These are phyloP conservation scores for Portevinia maculata DNA, from an alignment of 2,888 invertebrate genomes.

Conservation along the genomic window DNA sequence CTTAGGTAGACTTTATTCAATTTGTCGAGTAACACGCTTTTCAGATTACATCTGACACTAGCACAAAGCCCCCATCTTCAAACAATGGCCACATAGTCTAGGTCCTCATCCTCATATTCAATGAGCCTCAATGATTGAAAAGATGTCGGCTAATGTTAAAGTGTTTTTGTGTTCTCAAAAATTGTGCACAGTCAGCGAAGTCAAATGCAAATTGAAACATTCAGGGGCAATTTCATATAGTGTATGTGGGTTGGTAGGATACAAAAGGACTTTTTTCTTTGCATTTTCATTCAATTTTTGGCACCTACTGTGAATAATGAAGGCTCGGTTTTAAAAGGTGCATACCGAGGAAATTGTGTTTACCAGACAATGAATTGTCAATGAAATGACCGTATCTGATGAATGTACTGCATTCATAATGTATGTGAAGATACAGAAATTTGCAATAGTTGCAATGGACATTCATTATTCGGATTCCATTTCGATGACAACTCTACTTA, in stretches of 20 bases:
- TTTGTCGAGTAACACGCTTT: slow-evolving; percentile 82
- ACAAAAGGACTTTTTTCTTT: slow-evolving; percentile 53
- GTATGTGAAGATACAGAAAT: background rate
- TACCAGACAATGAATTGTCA: slow-evolving; percentile 78
- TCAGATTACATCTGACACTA: slow-evolving; percentile 79
- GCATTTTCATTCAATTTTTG: slow-evolving; percentile 71
- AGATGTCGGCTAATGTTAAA: slow-evolving; percentile 56
- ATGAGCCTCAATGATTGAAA: slow-evolving; percentile 41
- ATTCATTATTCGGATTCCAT: slow-evolving; percentile 35
- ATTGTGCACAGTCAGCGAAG: slow-evolving; percentile 76
- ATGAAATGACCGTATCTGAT: slow-evolving; percentile 75
- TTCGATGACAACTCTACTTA: slow-evolving; percentile 51
- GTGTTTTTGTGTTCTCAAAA: slow-evolving; percentile 31
- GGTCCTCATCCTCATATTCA: slow-evolving; percentile 35
- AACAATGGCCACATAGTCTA: slow-evolving; percentile 47
- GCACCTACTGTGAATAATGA: slow-evolving; percentile 81
- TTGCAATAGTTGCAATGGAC: slow-evolving; percentile 40
- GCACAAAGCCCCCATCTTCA: slow-evolving; percentile 59
- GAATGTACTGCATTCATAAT: slow-evolving; percentile 72
- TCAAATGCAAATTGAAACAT: slow-evolving; percentile 82
- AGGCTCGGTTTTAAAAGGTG: slow-evolving; percentile 78
- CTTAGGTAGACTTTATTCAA: slow-evolving; percentile 77
- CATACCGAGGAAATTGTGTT: slow-evolving; percentile 81
- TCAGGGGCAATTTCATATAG: slow-evolving; percentile 73
- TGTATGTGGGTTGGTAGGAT: slow-evolving; percentile 62